Percentiles rank a stretch among this genome's conserved stretches.
These are phyloP conservation scores for Pseudomyrmex concolor DNA, from an alignment of 1,140 invertebrate species.

Conservation along the genomic window DNA sequence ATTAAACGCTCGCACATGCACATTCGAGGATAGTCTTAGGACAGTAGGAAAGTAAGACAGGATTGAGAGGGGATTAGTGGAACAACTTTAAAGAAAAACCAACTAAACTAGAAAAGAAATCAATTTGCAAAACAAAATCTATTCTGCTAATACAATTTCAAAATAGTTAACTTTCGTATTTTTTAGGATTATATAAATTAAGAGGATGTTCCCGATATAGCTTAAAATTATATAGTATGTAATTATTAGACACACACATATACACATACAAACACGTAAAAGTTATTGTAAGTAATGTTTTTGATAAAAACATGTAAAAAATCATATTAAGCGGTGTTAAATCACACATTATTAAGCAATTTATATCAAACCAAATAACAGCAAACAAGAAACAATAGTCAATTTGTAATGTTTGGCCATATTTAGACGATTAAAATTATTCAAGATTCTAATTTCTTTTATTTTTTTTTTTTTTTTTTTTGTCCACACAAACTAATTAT, in stretches of 20 bases:
- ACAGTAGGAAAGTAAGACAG: not conserved
- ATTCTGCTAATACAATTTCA: slow-evolving; percentile 17
- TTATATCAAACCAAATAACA: slow-evolving; percentile 50
- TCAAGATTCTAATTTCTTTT: not conserved
- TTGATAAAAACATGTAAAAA: slow-evolving; percentile 18
- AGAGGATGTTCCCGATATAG: no score
- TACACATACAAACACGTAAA: slow-evolving; percentile 45
- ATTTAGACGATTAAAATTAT: not conserved
- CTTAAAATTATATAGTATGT: no score
- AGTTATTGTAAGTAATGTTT: not conserved
- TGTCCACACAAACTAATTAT: not conserved
- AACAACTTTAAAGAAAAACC: slow-evolving; percentile 10
- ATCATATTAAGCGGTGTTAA: slow-evolving; percentile 38
- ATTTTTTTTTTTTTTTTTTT: not conserved
- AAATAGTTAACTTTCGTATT: slow-evolving; percentile 19
- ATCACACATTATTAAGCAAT: slow-evolving; percentile 67
- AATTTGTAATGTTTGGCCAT: slow-evolving; percentile 11
- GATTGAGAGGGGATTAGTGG: slow-evolving; percentile 35
- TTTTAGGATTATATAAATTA: not conserved
- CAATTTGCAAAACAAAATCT: slow-evolving; percentile 38
- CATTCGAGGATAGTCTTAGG: slow-evolving; percentile 68
- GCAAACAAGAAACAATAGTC: slow-evolving; percentile 53
- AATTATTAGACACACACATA: slow-evolving; percentile 8
- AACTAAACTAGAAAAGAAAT: slow-evolving; percentile 9
- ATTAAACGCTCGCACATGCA: slow-evolving; percentile 82